Evolutionary conservation across 2,113 vertebrate species (phyloP).

Genomic region (Scopus umbretta): DNA sequence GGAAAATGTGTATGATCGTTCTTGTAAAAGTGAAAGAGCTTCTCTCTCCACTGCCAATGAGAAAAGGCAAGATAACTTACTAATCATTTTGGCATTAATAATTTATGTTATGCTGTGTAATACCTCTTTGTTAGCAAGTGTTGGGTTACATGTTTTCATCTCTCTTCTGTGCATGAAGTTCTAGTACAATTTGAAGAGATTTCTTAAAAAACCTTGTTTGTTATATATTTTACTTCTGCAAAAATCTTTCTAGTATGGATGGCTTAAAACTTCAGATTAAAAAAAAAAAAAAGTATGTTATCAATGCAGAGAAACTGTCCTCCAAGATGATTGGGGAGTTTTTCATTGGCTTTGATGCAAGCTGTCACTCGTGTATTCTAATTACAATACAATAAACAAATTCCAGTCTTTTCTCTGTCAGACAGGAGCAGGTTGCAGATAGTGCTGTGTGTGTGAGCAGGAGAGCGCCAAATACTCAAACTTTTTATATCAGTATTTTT

Average conservation of each 20-base stretch:
- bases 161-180: neutral
- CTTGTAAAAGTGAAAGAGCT: neutral
- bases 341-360: neutral
- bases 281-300: neutral
- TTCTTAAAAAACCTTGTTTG: neutral
- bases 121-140: neutral
- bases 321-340: neutral
- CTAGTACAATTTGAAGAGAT: neutral
- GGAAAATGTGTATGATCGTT: neutral
- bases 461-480: neutral
- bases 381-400: neutral
- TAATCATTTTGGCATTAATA: neutral
- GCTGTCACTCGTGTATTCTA: neutral
- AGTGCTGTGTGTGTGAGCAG: neutral
- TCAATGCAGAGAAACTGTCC: neutral
- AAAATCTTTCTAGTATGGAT: neutral
- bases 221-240: neutral
- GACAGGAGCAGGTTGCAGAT: neutral
- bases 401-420: neutral
- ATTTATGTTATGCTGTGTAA: neutral
- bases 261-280: neutral
- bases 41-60: neutral
- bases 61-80: neutral
- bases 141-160: neutral
- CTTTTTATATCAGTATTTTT: neutral